Conservation (phyloP, 2,113 vertebrate species). For the Baryphthengus martii region DNA sequence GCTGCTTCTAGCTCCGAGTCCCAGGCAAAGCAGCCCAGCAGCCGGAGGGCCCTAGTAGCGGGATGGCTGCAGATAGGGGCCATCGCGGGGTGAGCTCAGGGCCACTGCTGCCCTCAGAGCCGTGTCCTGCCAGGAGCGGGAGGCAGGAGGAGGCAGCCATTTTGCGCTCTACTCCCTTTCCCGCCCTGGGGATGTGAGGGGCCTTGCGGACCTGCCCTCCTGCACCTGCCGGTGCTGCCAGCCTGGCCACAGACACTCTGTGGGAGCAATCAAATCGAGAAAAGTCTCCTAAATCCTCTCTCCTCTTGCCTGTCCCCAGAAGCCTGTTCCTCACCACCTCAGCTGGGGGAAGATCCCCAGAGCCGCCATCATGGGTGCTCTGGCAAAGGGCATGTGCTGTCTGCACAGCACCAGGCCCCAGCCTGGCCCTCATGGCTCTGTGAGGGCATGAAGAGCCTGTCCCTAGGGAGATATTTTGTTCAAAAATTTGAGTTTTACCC, state of each 20-base stretch:
- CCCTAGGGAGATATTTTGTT: fast-evolving
- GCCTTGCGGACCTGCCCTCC: too few species aligned
- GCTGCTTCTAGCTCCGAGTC: background rate
- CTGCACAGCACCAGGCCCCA: background rate
- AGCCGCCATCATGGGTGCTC: background rate
- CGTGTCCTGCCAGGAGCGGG: fast-evolving
- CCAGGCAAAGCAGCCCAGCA: background rate
- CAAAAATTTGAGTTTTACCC: background rate
- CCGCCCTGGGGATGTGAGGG: background rate
- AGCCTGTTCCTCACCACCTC: background rate
- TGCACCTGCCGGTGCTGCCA: background rate
- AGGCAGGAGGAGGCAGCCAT: background rate
- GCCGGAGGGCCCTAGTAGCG: background rate
- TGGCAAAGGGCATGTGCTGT: fast-evolving
- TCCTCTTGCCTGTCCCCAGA: background rate
- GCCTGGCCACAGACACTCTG: background rate
- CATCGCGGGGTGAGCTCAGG: fast-evolving
- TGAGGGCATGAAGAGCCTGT: fast-evolving
- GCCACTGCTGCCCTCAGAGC: background rate
- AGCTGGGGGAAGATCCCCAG: background rate
- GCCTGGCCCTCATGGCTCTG: fast-evolving
- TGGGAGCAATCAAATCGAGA: fast-evolving
- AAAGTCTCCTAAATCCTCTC: background rate
- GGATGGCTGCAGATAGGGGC: fast-evolving
- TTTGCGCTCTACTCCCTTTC: background rate